phyloP scores from a whole-genome alignment of 2,888 invertebrate species.

The Drosophila putrida region DNA sequence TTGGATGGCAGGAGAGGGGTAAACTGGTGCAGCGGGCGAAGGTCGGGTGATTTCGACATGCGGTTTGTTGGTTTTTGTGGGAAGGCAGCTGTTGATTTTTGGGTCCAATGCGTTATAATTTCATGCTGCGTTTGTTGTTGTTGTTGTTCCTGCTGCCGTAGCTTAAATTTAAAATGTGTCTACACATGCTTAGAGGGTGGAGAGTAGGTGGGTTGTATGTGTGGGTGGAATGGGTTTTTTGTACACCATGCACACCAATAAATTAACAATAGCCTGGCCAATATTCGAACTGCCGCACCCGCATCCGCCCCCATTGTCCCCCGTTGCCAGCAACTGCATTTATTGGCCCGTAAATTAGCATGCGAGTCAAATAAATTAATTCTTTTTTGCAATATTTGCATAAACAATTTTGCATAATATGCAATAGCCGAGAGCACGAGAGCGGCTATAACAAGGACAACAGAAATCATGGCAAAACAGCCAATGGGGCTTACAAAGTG shows the following conservation, averaged over 20 bases:
- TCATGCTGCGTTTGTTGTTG: conserved; percentile 55
- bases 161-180: conserved; percentile 76
- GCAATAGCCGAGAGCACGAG: conserved; percentile 63
- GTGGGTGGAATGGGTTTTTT: not conserved
- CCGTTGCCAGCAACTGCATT: conserved; percentile 48
- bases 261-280: conserved; percentile 72
- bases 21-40: conserved; percentile 18
- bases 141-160: conserved; percentile 42
- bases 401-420: conserved; percentile 83
- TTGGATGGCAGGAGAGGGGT: conserved; percentile 27
- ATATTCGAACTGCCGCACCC: conserved; percentile 36
- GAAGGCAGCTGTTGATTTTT: conserved; percentile 77
- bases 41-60: conserved; percentile 61
- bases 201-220: not conserved
- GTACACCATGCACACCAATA: conserved; percentile 60
- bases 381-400: conserved; percentile 82
- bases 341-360: conserved; percentile 80
- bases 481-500: conserved; percentile 54
- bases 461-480: conserved; percentile 55
- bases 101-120: conserved; percentile 78
- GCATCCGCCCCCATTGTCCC: not conserved
- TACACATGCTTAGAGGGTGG: conserved; percentile 60
- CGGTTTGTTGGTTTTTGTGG: conserved; percentile 78
- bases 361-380: conserved; percentile 81
- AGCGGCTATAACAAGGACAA: conserved; percentile 41